Conservation (phyloP, 2,797 vertebrate species). For the Etheostoma nigrum region DNA sequence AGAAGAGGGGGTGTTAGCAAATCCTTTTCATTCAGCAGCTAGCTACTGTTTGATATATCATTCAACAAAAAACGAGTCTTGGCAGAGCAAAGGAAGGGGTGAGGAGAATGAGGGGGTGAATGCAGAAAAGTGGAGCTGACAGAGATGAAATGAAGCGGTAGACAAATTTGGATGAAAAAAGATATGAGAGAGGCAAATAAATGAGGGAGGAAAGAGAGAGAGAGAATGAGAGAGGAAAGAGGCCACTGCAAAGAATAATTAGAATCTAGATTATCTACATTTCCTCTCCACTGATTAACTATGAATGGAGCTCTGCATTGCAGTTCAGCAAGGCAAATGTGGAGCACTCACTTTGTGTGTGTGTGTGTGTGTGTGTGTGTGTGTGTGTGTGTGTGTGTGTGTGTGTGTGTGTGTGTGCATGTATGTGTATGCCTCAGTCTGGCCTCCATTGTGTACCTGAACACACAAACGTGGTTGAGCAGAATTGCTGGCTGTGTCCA, state of each 20-base stretch:
- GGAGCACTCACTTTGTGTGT: constrained; percentile 1
- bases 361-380: neutral
- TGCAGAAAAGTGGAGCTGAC: constrained; percentile 51
- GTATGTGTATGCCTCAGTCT: neutral
- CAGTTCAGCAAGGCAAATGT: constrained; percentile 30
- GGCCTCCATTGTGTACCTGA: neutral
- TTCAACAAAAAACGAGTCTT: constrained; percentile 61
- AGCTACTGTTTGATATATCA: constrained; percentile 67
- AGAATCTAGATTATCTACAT: constrained; percentile 43
- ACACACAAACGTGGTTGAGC: constrained; percentile 25
- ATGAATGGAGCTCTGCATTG: constrained; percentile 52
- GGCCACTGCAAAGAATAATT: constrained; percentile 44
- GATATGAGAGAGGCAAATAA: neutral
- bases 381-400: neutral
- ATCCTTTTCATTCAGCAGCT: constrained; percentile 73
- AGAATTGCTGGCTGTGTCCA: constrained; percentile 34
- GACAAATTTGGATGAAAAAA: constrained; percentile 22
- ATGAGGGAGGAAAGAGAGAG: neutral
- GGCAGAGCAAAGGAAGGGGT: constrained; percentile 17
- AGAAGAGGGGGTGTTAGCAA: constrained; percentile 45
- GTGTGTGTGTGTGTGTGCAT: neutral
- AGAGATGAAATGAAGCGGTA: constrained; percentile 43
- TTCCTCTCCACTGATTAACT: constrained; percentile 61
- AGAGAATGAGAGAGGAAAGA: constrained; percentile 29
- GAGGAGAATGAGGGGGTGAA: constrained; percentile 34